Percentiles rank a stretch among this genome's conserved stretches.
Evolutionary conservation across 2,113 vertebrate genomes (phyloP).

Genomic region (Mastomys natalensis): DNA sequence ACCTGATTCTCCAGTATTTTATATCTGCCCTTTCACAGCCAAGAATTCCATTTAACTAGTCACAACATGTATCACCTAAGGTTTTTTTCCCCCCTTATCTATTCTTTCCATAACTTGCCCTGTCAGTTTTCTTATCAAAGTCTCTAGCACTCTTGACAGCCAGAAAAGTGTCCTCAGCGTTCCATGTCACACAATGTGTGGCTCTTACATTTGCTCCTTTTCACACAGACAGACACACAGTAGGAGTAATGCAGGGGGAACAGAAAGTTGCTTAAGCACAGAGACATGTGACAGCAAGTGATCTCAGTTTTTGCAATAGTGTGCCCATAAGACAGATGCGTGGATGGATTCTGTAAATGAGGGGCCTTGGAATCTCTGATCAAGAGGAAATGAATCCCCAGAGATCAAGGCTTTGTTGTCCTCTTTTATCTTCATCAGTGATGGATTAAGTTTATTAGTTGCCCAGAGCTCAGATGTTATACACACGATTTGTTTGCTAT

Average conservation of each 20-base stretch:
- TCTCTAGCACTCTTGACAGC: not conserved
- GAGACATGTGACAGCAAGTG: not conserved
- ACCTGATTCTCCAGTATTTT: not conserved
- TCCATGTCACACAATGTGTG: not conserved
- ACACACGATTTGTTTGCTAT: not conserved
- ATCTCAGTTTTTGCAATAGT: not conserved
- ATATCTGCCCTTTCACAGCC: not conserved
- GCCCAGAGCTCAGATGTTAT: not conserved
- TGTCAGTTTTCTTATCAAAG: conserved; percentile 35
- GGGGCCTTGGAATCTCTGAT: not conserved
- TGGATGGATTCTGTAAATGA: conserved; percentile 2
- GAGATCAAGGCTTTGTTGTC: not conserved
- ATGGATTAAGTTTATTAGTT: not conserved
- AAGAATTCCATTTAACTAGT: not conserved
- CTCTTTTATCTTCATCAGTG: conserved; percentile 13
- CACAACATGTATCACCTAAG: not conserved
- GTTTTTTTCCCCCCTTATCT: not conserved
- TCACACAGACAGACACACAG: not conserved
- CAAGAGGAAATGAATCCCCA: not conserved
- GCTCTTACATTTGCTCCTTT: not conserved
- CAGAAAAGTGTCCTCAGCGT: not conserved
- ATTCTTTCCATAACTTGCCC: not conserved
- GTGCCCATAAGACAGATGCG: not conserved
- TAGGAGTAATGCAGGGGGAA: not conserved
- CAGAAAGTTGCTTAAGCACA: not conserved